Conservation (phyloP, 2,888 invertebrate species). For the Oegoconia quadripuncta region DNA sequence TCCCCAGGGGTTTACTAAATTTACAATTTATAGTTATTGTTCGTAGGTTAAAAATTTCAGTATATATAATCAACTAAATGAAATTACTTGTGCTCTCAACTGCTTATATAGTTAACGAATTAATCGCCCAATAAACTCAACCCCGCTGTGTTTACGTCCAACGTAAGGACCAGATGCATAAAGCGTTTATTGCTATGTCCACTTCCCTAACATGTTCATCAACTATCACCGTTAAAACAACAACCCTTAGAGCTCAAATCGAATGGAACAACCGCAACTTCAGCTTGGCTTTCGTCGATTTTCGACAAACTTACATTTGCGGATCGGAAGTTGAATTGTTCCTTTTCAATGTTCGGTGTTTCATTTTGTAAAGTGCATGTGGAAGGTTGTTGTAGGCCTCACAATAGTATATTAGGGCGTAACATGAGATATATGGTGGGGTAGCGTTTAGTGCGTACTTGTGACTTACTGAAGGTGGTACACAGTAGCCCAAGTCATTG, state of each 20-base stretch:
- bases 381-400: no score
- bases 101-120: slow-evolving; percentile 12
- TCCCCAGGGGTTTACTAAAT: no score
- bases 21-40: no score
- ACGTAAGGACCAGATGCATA: slow-evolving; percentile 7
- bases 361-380: no score
- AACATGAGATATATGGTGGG: background rate
- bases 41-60: no score
- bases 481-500: slow-evolving; percentile 5
- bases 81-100: slow-evolving; percentile 4
- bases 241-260: no score
- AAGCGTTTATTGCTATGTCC: slow-evolving; percentile 8
- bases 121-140: slow-evolving; percentile 8
- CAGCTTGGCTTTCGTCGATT: no score
- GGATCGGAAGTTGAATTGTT: no score
- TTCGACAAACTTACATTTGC: no score
- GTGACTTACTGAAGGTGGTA: slow-evolving; percentile 1
- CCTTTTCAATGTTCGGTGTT: no score
- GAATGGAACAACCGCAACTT: no score
- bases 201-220: background rate
- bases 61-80: background rate
- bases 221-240: no score
- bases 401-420: background rate
- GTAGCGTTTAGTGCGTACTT: background rate
- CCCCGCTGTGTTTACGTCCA: slow-evolving; percentile 1